Evolutionary conservation across 2,888 invertebrate species (phyloP).

Genomic region (Gymnocheta viridis): DNA sequence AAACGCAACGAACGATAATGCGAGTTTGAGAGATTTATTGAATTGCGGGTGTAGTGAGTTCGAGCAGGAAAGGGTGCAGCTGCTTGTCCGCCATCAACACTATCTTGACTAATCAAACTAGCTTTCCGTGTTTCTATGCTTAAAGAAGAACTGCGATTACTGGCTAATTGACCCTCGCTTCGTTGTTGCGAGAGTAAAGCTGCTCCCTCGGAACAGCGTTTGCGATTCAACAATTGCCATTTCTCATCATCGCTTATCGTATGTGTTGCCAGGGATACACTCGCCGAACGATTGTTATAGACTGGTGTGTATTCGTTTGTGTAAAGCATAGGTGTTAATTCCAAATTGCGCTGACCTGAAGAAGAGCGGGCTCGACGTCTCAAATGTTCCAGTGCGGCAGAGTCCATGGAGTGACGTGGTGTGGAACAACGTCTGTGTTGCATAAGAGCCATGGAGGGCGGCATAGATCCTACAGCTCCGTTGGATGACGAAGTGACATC

Average conservation of each 20-base stretch:
- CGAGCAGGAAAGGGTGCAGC: conserved; percentile 71
- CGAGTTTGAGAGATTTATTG: conserved; percentile 80
- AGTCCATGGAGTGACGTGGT: conserved; percentile 76
- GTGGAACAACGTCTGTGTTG: conserved; percentile 79
- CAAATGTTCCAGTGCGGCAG: conserved; percentile 71
- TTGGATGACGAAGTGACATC: conserved; percentile 11
- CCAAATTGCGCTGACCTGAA: conserved; percentile 79
- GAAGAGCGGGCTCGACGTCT: conserved; percentile 75
- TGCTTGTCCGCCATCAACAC: conserved; percentile 40
- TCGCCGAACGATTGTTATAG: conserved; percentile 80
- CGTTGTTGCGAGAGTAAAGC: conserved; percentile 47
- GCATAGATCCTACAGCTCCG: conserved; percentile 66
- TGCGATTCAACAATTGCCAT: conserved; percentile 81
- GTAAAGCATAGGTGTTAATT: conserved; percentile 78
- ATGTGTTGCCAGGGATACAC: conserved; percentile 76
- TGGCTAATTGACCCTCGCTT: conserved; percentile 65
- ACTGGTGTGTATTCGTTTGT: conserved; percentile 80
- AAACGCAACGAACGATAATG: conserved; percentile 81
- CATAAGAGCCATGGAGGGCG: conserved; percentile 79
- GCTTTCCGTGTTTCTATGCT: conserved; percentile 64
- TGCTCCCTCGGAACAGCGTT: conserved; percentile 79
- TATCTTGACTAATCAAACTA: conserved; percentile 61
- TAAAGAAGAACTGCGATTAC: conserved; percentile 75
- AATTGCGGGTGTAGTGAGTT: conserved; percentile 80
- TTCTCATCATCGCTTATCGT: conserved; percentile 81